Evolutionary conservation across 2,888 invertebrate species (phyloP), one percentile per base, ranked within the genome.

Genomic region (Xanthorhoe spadicearia): DNA sequence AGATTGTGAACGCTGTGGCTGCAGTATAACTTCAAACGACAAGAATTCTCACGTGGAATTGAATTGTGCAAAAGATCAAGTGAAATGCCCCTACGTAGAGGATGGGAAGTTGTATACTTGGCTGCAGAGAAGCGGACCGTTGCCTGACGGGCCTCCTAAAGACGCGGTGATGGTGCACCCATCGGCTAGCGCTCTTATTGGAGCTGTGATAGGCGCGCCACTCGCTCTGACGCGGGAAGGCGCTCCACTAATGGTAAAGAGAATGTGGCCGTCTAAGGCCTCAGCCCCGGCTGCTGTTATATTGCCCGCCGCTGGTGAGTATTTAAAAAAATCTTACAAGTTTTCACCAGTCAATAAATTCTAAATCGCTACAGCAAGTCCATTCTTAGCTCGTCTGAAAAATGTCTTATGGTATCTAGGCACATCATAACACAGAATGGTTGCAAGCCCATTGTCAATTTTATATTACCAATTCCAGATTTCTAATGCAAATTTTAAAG

Each of bases 1-100:
- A 18, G 93, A 94, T 61, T 96, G 96, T 80, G 95, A 95, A 51
- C 90, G 86, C 48, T 96, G 96, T 78, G 84, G 88, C 4, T 89
- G 92, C 54, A 92, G 84, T 70, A 81, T 96, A 79, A 84, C 93
- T 58, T 90, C 93, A 50, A 96, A 95, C 80, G 95, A 96, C 74
- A 85, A 90, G 71, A 91, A 93, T 60, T 70, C 82, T 69, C 96
- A 96, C 71, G 69, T 84, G 51, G 90, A 90, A 66, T 79, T 83
- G 43, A 90, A 93, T 77, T 96, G 96, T 82, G 77, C 53, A 1
- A 87, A 85, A 72, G 87, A 93, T 77, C 91, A 90, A 75, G 74
- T 90, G 13, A 92, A 88, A 80, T 93, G 92, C 65, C 92, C 92
- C 0, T 93, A 83, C 70, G 82, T 92, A n/a, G 83, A 85, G 62